These are phyloP conservation scores for Thera obeliscata DNA, from an alignment of 2,888 invertebrate species.

Conservation along the genomic window DNA sequence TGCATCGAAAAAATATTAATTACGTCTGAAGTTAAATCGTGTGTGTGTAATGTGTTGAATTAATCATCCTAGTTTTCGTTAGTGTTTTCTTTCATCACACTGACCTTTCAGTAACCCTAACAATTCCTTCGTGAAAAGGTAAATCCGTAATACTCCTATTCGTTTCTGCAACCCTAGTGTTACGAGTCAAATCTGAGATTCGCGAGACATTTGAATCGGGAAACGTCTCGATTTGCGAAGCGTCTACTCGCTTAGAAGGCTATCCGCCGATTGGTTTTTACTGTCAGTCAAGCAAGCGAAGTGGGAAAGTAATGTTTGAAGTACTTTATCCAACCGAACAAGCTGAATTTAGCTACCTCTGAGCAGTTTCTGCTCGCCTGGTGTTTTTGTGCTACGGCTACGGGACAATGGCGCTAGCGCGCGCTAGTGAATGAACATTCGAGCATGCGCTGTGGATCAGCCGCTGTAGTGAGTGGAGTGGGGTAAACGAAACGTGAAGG, in stretches of 20 bases:
- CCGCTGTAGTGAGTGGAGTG: slow-evolving; percentile 23
- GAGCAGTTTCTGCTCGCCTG: slow-evolving; percentile 34
- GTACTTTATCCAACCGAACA: neutral
- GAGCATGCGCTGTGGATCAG: slow-evolving; percentile 33
- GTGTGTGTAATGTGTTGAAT: too few species aligned
- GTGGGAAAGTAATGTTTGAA: slow-evolving; percentile 14
- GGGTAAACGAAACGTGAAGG: slow-evolving; percentile 25
- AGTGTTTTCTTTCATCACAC: neutral
- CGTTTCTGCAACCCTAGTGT: slow-evolving; percentile 60
- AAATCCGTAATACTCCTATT: slow-evolving; percentile 34
- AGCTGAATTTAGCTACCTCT: slow-evolving; percentile 27
- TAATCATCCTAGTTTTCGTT: too few species aligned
- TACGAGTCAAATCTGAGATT: slow-evolving; percentile 51
- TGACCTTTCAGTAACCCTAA: slow-evolving; percentile 8
- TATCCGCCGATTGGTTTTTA: slow-evolving; percentile 48
- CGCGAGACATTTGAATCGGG: slow-evolving; percentile 54
- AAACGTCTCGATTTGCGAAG: slow-evolving; percentile 46
- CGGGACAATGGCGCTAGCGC: slow-evolving; percentile 36
- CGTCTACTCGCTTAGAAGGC: slow-evolving; percentile 54
- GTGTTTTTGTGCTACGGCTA: slow-evolving; percentile 33
- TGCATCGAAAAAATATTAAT: too few species aligned
- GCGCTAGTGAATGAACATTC: slow-evolving; percentile 14
- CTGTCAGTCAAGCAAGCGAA: slow-evolving; percentile 26
- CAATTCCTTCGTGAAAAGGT: neutral
- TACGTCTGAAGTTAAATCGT: too few species aligned